Evolutionary conservation across 2,113 vertebrate genomes (phyloP), one percentile per base, ranked within the genome.

Genomic region (Colaptes auratus): DNA sequence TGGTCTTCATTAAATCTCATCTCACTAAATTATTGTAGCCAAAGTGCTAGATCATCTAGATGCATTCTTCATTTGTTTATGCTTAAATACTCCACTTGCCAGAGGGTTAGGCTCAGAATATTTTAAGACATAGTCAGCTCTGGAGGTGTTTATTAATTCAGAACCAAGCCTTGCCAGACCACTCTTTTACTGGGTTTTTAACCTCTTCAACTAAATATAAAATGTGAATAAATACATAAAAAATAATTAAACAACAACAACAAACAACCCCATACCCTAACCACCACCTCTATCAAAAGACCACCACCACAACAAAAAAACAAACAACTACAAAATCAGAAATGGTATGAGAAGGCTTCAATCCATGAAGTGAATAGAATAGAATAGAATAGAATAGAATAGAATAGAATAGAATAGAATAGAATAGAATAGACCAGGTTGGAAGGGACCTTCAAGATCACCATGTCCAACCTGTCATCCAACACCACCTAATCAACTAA

Each of bases 1-100:
- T 44, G 27, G 15, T 89, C 75, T 91, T 93, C 87, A 93, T 83
- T 95, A 94, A 95, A 89, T 92, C 75, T 88, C 84, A 67, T 86
- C 28, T 93, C 61, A 75, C 56, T 95, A 94, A 95, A 91, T 88
- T 92, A 91, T 52, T 71, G 28, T 50, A 91, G n/a, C 48, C 31
- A 63, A 85, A 93, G 44, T 88, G 56, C 48, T 79, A 80, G 58
- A 80, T 86, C 67, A 65, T 91, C 82, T 71, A 74, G 75, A 91
- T 64, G 35, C 10, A 77, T 76, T 76, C 78, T 89, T 71, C 33
- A 86, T 87, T 89, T 82, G 52, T 77, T 94, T 91, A 11, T 80
- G 31, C 36, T 87, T 92, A 82, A 88, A 88, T 84, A 74, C 18
- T 4, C 13, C 17, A 65, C 70, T 92, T 75, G 36, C 30, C 86